A percentile compares a stretch with the other conserved stretches of the same genome.
Conservation (phyloP, 2,797 vertebrate species). For the Meda fulgida region DNA sequence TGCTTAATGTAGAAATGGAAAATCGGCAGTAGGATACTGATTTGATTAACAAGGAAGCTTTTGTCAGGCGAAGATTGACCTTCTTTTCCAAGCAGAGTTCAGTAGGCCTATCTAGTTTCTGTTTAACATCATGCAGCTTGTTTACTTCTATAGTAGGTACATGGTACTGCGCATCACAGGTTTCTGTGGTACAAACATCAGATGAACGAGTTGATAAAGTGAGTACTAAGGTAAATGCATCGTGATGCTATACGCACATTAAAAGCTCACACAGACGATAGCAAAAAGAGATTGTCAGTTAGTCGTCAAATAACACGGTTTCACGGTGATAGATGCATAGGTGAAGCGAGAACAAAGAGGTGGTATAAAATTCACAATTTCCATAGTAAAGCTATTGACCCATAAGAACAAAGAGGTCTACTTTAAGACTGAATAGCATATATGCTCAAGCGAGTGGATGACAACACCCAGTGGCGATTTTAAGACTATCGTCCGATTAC, state of each 20-base stretch:
- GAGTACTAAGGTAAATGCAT: conserved; percentile 8
- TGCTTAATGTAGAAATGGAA: neutral
- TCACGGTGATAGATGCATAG: conserved; percentile 46
- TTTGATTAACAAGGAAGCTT: neutral
- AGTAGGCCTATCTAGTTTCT: conserved; percentile 7
- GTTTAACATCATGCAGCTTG: conserved; percentile 26
- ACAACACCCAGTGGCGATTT: neutral
- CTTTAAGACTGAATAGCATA: neutral
- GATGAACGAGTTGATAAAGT: neutral
- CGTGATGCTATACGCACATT: conserved; percentile 22
- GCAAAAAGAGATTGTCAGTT: conserved; percentile 47
- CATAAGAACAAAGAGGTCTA: conserved; percentile 14
- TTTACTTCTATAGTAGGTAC: neutral
- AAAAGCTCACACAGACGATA: conserved; percentile 31
- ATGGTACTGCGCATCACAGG: neutral
- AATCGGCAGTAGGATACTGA: neutral
- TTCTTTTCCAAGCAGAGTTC: neutral
- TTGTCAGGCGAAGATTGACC: neutral
- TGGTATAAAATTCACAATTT: conserved; percentile 41
- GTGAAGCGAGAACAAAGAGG: conserved; percentile 31
- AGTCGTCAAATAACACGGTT: conserved; percentile 17
- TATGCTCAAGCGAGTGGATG: neutral
- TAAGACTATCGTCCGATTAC: neutral
- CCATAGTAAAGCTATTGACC: conserved; percentile 45
- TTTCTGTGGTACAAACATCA: neutral